Base-by-base conservation (phyloP, 2,113 vertebrate species). In the Microcebus jonahi region DNA sequence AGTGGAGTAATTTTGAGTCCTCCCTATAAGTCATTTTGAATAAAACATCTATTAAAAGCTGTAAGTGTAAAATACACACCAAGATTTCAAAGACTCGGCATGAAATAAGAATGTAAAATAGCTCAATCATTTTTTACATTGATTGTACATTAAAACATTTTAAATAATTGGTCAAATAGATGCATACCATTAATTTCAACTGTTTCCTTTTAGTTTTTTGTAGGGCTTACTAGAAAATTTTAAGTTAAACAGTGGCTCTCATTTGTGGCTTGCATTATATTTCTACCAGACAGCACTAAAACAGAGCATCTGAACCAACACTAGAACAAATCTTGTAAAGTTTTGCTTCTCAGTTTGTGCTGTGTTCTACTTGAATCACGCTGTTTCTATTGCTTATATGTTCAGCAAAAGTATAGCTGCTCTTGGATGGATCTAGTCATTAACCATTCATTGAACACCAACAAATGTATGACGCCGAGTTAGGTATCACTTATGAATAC, bases 11-110 rank as follows among this genome's bases (percentile, higher is more conserved):
- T 67, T 82, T 25, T 77, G 75, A 88, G 68, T 76, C 36, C 34
- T 94, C n/a, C 65, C 29, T 84, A 50, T 61, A 87, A 87, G 57
- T 61, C 25, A 92, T 73, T 80, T 76, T 94, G 81, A 82, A 90
- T 25, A 55, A 94, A 95, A 93, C 8, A 92, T 76, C 27, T 75
- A 88, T 31, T 87, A 87, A 68, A 90, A 75, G 17, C 59, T 48
- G 18, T 13, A 84, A 84, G 39, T n/a, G 27, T 34, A 23, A 45
- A 45, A 65, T 23, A 48, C 9, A 48, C 29, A 48, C 6, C 29
- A 48, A 48, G 18, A 84, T 20, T 45, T 83, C 20, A 20, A 65
- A 84, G 59, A 84, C 18, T 45, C 27, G n/a, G 61, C 20, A n/a
- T 63, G 55, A 84, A 84, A 84, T 31, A 84, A 21, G 25, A 11